Evolutionary conservation across 2,797 vertebrate genomes (phyloP).

Genomic region (Calcarius lapponicus): DNA sequence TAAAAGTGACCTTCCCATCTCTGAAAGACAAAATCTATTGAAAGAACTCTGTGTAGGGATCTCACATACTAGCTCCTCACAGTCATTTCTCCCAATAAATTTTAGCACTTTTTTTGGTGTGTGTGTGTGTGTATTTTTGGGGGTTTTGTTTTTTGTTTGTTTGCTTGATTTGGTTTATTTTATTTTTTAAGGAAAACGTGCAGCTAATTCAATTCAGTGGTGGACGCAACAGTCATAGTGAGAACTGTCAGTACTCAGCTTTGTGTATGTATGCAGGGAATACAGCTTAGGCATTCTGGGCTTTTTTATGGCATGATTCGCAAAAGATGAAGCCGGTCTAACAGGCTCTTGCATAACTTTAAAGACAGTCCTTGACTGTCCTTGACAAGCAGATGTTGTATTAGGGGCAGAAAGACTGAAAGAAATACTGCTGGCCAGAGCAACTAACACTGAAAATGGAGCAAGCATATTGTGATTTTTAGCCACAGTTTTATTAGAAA

Average conservation of each 20-base stretch:
- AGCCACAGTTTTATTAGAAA: neutral
- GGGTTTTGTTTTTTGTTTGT: neutral
- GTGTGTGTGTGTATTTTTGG: fast-evolving
- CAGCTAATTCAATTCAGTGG: neutral
- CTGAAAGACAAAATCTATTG: neutral
- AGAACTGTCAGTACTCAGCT: neutral
- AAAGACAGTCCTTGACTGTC: neutral
- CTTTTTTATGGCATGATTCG: fast-evolving
- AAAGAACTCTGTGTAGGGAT: neutral
- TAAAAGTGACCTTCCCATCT: neutral
- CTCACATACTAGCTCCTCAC: neutral
- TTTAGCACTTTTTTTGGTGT: neutral
- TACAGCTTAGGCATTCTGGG: neutral
- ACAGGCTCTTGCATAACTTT: neutral
- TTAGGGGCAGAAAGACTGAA: neutral
- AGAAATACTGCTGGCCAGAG: neutral
- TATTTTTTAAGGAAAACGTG: neutral
- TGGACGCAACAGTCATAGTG: neutral
- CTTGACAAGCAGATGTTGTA: neutral
- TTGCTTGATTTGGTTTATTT: neutral
- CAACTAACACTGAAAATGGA: neutral
- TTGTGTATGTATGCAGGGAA: neutral
- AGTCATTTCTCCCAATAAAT: neutral
- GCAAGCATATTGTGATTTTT: neutral
- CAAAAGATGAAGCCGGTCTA: neutral